Evolutionary conservation across 2,888 invertebrate genomes (phyloP).

Genomic region (Poecilus cupreus): DNA sequence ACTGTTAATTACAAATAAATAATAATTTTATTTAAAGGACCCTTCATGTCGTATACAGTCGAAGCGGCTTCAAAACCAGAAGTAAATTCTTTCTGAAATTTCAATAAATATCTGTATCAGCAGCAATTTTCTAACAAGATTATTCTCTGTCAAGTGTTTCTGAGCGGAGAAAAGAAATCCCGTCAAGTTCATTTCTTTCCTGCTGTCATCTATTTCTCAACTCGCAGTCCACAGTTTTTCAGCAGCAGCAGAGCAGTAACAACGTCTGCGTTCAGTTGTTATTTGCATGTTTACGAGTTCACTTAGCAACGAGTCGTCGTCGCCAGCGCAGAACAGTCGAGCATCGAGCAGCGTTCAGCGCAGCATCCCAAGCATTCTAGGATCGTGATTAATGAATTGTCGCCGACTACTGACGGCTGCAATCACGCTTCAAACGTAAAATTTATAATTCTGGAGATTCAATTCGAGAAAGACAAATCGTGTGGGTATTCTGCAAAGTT

Average conservation of each 20-base stretch:
- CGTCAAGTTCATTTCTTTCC: constrained; percentile 38
- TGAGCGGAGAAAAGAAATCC: constrained; percentile 9
- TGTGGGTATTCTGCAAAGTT: not conserved
- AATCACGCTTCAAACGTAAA: constrained; percentile 49
- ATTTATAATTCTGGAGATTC: constrained; percentile 37
- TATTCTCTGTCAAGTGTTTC: constrained; percentile 31
- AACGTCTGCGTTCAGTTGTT: constrained; percentile 30
- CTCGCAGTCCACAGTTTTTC: constrained; percentile 26
- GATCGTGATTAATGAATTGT: constrained; percentile 47
- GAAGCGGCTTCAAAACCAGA: too few relatives aligned
- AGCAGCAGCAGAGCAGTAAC: not conserved
- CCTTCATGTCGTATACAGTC: too few relatives aligned
- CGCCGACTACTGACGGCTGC: constrained; percentile 40
- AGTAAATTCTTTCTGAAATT: constrained; percentile 9
- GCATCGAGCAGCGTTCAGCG: constrained; percentile 7
- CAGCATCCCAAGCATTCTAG: constrained; percentile 26
- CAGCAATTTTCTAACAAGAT: constrained; percentile 33
- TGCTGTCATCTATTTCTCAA: constrained; percentile 30
- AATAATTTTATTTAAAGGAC: too few relatives aligned
- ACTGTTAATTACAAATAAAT: too few relatives aligned
- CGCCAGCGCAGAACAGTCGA: not conserved
- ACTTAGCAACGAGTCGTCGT: constrained; percentile 22
- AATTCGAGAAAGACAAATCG: constrained; percentile 25
- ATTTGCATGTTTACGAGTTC: constrained; percentile 55
- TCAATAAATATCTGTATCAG: constrained; percentile 10